Base-by-base conservation (phyloP, 2,888 invertebrate genomes). In the Elmis aenea region DNA sequence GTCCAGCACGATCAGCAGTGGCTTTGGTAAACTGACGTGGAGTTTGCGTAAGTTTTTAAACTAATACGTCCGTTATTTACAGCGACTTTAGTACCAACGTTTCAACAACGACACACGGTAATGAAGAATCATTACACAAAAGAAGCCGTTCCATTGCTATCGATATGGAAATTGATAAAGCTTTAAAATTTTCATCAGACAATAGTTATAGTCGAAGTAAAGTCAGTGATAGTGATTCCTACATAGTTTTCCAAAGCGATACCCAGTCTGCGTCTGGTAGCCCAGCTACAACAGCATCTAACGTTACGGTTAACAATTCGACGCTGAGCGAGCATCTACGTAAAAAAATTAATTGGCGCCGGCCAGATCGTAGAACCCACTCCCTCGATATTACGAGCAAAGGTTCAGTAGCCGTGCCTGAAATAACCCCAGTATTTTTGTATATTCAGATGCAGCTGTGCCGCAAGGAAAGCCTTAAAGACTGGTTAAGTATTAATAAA, bases 361-460 rank as follows among this genome's bases (percentile, higher is more conserved):
- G 54, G 22, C 58, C 58, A 21, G 51, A 57, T 31, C 46, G 61
- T 32, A 59, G 66, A 24, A 67, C 68, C 21, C 50, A 64, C 20
- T 64, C 68, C 0, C 56, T 67, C 45, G 67, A 67, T 32, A 38
- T 63, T 26, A 38, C 54, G 8, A 54, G 52, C 14, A 56, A 43
- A 28, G 52, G 50, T 12, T 18, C 40, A 22, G 37, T 47, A 6
- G 18, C 18, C 5, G 5, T 8, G 5, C 18, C 18, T 18, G n/a
- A n/a, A n/a, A n/a, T n/a, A n/a, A 24, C 44, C 12, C 44, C 49
- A 5, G 79, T 85, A 60, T 91, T 85, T 65, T 75, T 97, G 9
- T 96, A 92, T 64, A 97, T 97, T 63, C 96, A 97, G 71, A 97
- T 97, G 96, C 94, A 97, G 68, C 70, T 97, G 43, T 97, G 96